Evolutionary conservation across 2,113 vertebrate genomes (phyloP), one percentile per base, ranked within the genome.

Genomic region (Egretta garzetta): DNA sequence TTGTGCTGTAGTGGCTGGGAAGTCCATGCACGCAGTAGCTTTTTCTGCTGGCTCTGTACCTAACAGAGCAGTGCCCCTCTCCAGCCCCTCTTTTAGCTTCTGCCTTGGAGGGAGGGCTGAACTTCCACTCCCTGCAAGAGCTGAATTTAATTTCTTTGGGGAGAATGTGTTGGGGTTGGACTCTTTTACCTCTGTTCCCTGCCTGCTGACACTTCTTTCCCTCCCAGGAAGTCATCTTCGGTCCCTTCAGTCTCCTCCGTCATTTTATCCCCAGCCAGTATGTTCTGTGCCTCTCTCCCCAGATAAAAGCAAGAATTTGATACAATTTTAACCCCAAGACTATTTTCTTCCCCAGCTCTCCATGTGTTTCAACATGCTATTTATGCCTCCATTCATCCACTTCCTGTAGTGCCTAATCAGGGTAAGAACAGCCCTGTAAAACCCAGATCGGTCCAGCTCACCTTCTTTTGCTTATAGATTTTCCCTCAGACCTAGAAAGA

Each of bases 21-120:
- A 71, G 24, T 50, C 71, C 49, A n/a, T 35, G 18, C 43, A 63
- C 3, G 3, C 0, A 0, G 41, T 9, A 35, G 4, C 1, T 74
- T 52, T 86, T 80, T 35, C 49, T 95, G 21, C 33, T 68, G 37
- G 16, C 32, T 58, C 64, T 86, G 28, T 45, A 74, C 14, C 13
- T 72, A 39, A 35, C 2, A 12, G 37, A 47, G 9, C 18, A 90
- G 14, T 24, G 35, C 32, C 55, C 28, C 15, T 60, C 59, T 90
- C 23, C 50, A 85, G 32, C 5, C 15, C 6, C 45, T 80, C 43
- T 68, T 95, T 55, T 43, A 79, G 26, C 53, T 82, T 85, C 70
- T 92, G 23, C 23, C 52, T 82, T 75, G 20, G 16, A 67, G 43
- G 6, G 3, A 79, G 5, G 82, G 37, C 27, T 79, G 24, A 77